A percentile compares a stretch with the other conserved stretches of the same genome.
These are phyloP conservation scores for Brachypalpus laphriformis DNA, from an alignment of 2,888 invertebrate species.

Conservation along the genomic window DNA sequence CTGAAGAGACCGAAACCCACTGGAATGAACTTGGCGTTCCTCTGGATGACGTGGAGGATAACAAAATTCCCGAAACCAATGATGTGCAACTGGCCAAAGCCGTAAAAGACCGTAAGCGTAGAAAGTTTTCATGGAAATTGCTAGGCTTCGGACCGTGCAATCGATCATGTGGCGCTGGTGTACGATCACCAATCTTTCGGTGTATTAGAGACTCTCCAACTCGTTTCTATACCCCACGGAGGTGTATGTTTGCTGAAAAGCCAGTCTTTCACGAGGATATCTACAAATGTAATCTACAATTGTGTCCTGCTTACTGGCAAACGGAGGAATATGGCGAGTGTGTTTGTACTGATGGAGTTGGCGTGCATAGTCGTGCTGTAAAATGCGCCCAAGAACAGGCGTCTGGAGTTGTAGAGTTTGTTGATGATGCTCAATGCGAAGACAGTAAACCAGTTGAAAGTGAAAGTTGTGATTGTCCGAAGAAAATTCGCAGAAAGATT, in stretches of 20 bases:
- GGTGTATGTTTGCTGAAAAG: slow-evolving; percentile 86
- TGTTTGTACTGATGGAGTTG: slow-evolving; percentile 86
- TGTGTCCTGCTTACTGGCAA: slow-evolving; percentile 92
- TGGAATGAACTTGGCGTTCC: slow-evolving; percentile 80
- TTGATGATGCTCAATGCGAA: slow-evolving; percentile 85
- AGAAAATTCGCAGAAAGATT: slow-evolving; percentile 75
- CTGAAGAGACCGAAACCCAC: slow-evolving; percentile 79
- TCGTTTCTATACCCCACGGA: slow-evolving; percentile 86
- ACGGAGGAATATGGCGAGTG: slow-evolving; percentile 91
- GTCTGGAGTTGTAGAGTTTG: slow-evolving; percentile 80
- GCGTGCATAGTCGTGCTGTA: slow-evolving; percentile 88
- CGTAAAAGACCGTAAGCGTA: slow-evolving; percentile 83
- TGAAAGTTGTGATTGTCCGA: slow-evolving; percentile 82
- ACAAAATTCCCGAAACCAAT: slow-evolving; percentile 69
- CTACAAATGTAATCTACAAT: slow-evolving; percentile 88
- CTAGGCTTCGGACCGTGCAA: slow-evolving; percentile 90
- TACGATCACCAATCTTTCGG: slow-evolving; percentile 80
- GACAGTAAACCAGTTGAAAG: slow-evolving; percentile 83
- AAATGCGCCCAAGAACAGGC: slow-evolving; percentile 85
- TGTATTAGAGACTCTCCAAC: slow-evolving; percentile 88
- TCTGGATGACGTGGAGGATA: slow-evolving; percentile 78
- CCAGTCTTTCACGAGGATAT: slow-evolving; percentile 85
- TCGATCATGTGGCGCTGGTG: slow-evolving; percentile 88
- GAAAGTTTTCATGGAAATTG: slow-evolving; percentile 88
- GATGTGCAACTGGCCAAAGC: slow-evolving; percentile 69